phyloP scores from a whole-genome alignment of 2,797 vertebrate species.

The Anguilla obscura region DNA sequence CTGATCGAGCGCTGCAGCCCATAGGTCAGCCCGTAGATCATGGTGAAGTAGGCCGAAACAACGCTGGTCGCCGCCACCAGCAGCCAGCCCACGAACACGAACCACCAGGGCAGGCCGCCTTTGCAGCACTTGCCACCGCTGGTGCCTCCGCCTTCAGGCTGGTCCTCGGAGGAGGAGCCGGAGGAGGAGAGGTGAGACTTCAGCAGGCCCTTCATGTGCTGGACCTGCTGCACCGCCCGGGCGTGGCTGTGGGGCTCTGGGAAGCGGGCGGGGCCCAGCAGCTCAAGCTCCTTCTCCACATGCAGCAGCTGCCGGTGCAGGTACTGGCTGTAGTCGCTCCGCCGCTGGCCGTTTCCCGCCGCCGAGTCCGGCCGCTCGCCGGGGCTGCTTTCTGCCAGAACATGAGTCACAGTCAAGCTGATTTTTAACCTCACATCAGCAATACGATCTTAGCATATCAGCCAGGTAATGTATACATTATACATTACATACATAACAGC shows the following conservation, averaged over 20 bases:
- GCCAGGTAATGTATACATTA: background rate
- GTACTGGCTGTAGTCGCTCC: constrained; percentile 71
- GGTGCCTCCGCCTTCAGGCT: constrained; percentile 48
- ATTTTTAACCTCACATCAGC: background rate
- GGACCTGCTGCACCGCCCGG: constrained; percentile 79
- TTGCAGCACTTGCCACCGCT: constrained; percentile 65
- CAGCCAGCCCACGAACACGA: constrained; percentile 86
- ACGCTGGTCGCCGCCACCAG: constrained; percentile 81
- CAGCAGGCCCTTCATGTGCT: constrained; percentile 80
- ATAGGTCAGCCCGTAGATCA: constrained; percentile 90
- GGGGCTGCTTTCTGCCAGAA: constrained; percentile 64
- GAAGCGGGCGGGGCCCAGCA: constrained; percentile 77
- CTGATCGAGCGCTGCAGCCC: constrained; percentile 88
- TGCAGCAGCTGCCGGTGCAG: constrained; percentile 84
- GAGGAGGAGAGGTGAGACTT: constrained; percentile 60
- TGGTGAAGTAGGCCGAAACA: constrained; percentile 89
- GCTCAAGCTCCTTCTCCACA: constrained; percentile 77
- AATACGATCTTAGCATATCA: background rate
- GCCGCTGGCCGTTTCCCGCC: constrained; percentile 60
- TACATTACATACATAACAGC: background rate
- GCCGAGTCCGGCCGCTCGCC: constrained; percentile 62
- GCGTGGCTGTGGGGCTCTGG: constrained; percentile 72
- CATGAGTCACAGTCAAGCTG: background rate
- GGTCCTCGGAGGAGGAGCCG: constrained; percentile 53
- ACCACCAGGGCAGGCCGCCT: constrained; percentile 90